Conservation (phyloP, 2,113 vertebrate genomes). For the Atherinomorus stipes region DNA sequence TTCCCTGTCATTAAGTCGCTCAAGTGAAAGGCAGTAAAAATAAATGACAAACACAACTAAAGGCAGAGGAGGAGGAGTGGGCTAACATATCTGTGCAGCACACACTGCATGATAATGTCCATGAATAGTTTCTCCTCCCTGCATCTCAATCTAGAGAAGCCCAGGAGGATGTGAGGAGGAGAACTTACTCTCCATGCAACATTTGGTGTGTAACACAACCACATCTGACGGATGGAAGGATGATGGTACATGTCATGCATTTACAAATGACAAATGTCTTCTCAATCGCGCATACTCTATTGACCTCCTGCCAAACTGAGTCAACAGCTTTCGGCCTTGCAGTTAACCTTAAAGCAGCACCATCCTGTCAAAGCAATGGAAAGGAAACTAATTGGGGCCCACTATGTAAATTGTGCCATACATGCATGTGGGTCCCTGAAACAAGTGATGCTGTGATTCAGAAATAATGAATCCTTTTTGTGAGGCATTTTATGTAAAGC, state of each 20-base stretch:
- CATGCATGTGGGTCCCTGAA: constrained; percentile 9
- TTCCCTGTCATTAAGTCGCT: constrained; percentile 29
- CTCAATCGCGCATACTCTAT: constrained; percentile 56
- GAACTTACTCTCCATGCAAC: constrained; percentile 65
- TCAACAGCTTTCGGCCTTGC: constrained; percentile 47
- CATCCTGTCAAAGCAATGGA: constrained; percentile 27
- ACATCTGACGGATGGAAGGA: constrained; percentile 51
- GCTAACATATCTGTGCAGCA: constrained; percentile 42
- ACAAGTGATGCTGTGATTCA: constrained; percentile 32
- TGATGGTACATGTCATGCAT: constrained; percentile 64
- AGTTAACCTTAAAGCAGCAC: constrained; percentile 46
- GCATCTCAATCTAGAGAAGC: constrained; percentile 53
- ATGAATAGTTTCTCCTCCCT: constrained; percentile 67
- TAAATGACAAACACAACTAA: constrained; percentile 8
- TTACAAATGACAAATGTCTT: constrained; percentile 64
- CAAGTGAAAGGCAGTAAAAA: constrained; percentile 36
- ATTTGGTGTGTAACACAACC: constrained; percentile 56
- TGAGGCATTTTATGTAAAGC: constrained; percentile 58
- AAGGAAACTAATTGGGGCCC: constrained; percentile 15
- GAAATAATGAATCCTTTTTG: constrained; percentile 13
- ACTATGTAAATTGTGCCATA: constrained; percentile 10
- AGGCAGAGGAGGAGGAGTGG: constrained; percentile 1
- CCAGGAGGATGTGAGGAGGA: constrained; percentile 64
- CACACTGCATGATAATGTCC: constrained; percentile 48
- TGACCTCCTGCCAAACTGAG: constrained; percentile 52